Base-by-base conservation (phyloP, 2,797 vertebrate species). In the Streptopelia turtur region DNA sequence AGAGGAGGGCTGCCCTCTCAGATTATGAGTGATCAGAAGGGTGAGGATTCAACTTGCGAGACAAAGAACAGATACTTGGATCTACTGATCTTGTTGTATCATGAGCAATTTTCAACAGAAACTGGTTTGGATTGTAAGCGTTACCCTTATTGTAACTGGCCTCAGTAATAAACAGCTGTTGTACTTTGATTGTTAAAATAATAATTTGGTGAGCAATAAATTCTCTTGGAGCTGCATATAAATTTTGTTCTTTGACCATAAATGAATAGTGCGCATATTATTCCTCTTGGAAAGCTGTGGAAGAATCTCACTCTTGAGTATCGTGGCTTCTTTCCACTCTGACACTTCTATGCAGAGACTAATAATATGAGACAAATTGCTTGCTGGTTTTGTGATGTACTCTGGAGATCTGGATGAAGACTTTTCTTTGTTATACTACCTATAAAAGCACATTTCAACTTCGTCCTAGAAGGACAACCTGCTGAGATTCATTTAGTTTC, bases 401-500 rank as follows among this genome's bases (percentile, higher is more conserved):
- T 72, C 71, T 93, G 47, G 56, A 66, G 90, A 90, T 15, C 25
- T 35, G 55, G 43, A 84, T 75, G 85, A 92, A 96, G 63, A 49
- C 30, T 90, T 16, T 66, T 72, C 60, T 84, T 82, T 94, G 85
- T 89, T 87, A 74, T 78, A 59, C 39, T 78, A 68, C 45, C 47
- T 78, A 81, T 63, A 87, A 94, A 96, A 92, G 45, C 63, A 94
- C 63, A 87, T 96, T 94, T 96, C 72, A 72, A 13, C 87, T 96
- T 93, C 95, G 57, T 79, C 88, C 78, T 93, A 70, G 87, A 95
- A 96, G 61, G 55, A 90, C 79, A 96, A 65, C 92, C 72, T 96
- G 84, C 93, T 93, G 95, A 93, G 89, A 91, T 95, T 85, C 45
- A 65, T 95, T 97, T 97, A 95, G 75, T 81, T 97, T 95, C 31